These are phyloP conservation scores for Otocyon megalotis DNA, from an alignment of 2,113 vertebrate genomes.

Conservation along the genomic window DNA sequence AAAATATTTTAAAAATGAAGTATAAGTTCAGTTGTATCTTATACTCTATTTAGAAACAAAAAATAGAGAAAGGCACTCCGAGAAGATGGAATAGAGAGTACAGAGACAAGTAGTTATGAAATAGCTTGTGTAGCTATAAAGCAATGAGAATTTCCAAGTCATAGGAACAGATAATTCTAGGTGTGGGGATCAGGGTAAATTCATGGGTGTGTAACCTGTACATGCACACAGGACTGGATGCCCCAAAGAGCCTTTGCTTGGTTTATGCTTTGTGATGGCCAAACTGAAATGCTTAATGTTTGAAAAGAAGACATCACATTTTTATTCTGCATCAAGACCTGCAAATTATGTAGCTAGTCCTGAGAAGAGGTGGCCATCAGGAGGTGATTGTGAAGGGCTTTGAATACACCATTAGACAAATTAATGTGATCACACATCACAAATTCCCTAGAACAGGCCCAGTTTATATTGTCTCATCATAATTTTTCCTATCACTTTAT, in stretches of 20 bases:
- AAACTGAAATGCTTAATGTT: conserved; percentile 24
- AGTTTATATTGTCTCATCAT: background rate
- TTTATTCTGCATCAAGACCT: background rate
- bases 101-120: background rate
- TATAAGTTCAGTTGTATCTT: background rate
- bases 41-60: background rate
- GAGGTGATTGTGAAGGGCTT: background rate
- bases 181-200: accelerated
- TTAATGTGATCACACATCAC: background rate
- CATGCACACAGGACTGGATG: background rate
- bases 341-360: background rate
- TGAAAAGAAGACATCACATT: background rate
- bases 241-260: background rate
- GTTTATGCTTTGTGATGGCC: background rate
- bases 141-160: background rate
- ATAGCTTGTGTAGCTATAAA: background rate
- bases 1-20: too few relatives aligned
- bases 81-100: background rate
- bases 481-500: background rate
- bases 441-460: background rate
- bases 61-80: background rate
- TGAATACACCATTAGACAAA: background rate
- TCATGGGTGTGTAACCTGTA: background rate
- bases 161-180: background rate
- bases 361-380: background rate